These are phyloP conservation scores for Timema cristinae DNA, from an alignment of 2,888 invertebrate species.

Conservation along the genomic window DNA sequence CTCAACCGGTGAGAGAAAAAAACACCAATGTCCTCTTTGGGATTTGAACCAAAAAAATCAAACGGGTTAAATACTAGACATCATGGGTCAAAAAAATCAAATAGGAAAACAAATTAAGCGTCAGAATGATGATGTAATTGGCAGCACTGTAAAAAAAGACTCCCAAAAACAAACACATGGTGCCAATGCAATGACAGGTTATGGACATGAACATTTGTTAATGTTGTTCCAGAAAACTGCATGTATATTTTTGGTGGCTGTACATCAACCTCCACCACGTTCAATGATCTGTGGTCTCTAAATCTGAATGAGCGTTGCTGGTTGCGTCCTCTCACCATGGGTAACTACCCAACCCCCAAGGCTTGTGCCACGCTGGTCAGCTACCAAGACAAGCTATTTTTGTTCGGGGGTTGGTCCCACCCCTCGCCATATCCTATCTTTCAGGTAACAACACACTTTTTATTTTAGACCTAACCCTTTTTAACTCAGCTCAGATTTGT, in stretches of 20 bases:
- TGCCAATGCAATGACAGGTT: no score
- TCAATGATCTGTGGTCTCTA: conserved; percentile 94
- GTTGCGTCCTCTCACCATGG: conserved; percentile 78
- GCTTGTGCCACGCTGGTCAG: conserved; percentile 91
- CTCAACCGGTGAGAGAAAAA: no score
- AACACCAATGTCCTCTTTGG: no score
- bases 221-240: conserved; percentile 55
- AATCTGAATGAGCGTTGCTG: conserved; percentile 82
- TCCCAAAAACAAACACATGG: no score
- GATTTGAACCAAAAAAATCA: no score
- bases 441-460: conserved; percentile 51
- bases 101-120: no score
- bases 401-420: conserved; percentile 96
- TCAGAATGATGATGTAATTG: no score
- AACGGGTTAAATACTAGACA: no score
- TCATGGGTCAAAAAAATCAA: no score
- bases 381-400: conserved; percentile 73
- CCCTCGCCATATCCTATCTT: conserved; percentile 81
- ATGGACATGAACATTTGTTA: neutral
- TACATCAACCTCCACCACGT: conserved; percentile 88
- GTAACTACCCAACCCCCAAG: conserved; percentile 91
- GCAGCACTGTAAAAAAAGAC: no score
- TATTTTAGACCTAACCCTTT: no score
- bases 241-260: conserved; percentile 98
- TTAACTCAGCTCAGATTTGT: no score